Conservation (phyloP, 2,113 vertebrate species). For the western clawed frog (Xenopus tropicalis) region UCB_Xtro_10.0 CM004451.2:66895001-66895500, state of each 20-base stretch:
- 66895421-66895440: constrained; percentile 6
- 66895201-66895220: background rate
- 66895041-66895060: too few relatives aligned
- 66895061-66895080: too few relatives aligned
- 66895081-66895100: too few relatives aligned
- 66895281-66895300: background rate
- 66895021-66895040: too few relatives aligned
- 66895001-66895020: too few relatives aligned
- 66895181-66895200: background rate
- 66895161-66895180: too few relatives aligned
- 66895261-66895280: constrained; percentile 3
- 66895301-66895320: background rate
- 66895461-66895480: constrained; percentile 44
- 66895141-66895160: too few relatives aligned
- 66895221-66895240: constrained; percentile 1
- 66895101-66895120: too few relatives aligned
- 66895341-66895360: constrained; percentile 26
- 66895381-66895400: constrained; percentile 10
- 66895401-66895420: constrained; percentile 1
- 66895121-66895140: too few relatives aligned
- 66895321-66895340: constrained; percentile 1
- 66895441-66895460: constrained; percentile 27
- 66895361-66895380: constrained; percentile 23
- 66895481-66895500: constrained; percentile 33
- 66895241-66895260: background rate